Percentiles rank a stretch among this genome's conserved stretches.
These are phyloP conservation scores for Aromia moschata DNA, from an alignment of 2,888 invertebrate species.

Conservation along the genomic window DNA sequence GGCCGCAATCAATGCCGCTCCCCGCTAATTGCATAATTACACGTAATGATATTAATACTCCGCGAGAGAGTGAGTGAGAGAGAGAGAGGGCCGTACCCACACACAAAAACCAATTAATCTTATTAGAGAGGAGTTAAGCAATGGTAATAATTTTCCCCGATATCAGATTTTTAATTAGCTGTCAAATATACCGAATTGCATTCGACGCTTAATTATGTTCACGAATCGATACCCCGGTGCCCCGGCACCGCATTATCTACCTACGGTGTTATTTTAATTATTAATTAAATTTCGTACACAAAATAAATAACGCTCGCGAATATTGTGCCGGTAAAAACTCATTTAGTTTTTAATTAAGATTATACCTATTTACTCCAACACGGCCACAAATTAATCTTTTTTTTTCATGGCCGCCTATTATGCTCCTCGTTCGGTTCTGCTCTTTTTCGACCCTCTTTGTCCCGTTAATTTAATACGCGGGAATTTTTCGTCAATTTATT, in stretches of 20 bases:
- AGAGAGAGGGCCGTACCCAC: conserved; percentile 37
- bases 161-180: conserved; percentile 62
- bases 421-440: conserved; percentile 30
- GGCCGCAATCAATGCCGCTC: conserved; percentile 1
- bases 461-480: conserved; percentile 14
- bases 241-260: conserved; percentile 43
- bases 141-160: conserved; percentile 53
- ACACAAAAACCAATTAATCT: conserved; percentile 53
- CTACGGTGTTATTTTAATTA: conserved; percentile 48
- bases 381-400: conserved; percentile 50
- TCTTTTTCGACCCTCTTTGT: conserved; percentile 12
- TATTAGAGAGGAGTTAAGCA: conserved; percentile 51
- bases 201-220: conserved; percentile 59
- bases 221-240: conserved; percentile 54
- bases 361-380: conserved; percentile 50
- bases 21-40: conserved; percentile 18
- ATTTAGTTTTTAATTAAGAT: conserved; percentile 56
- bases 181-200: conserved; percentile 61
- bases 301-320: conserved; percentile 50
- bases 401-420: conserved; percentile 42
- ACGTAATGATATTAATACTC: conserved; percentile 27
- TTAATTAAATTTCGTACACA: conserved; percentile 49
- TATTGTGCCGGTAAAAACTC: conserved; percentile 52
- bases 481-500: conserved; percentile 19
- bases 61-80: conserved; percentile 30